These are phyloP conservation scores for Orthosia gothica DNA, from an alignment of 2,888 invertebrate genomes.

Conservation along the genomic window DNA sequence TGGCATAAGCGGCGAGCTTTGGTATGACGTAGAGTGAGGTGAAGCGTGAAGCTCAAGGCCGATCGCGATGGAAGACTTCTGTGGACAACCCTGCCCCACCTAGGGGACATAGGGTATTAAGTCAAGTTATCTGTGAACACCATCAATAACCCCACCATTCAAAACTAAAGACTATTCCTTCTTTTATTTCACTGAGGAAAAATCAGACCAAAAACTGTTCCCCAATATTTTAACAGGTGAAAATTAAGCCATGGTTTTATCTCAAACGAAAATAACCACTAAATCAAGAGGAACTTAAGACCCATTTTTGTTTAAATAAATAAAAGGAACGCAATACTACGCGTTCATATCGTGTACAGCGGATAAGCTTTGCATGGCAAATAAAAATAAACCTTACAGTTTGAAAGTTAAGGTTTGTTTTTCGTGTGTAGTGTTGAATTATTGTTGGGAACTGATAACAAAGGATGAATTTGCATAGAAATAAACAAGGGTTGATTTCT, in stretches of 20 bases:
- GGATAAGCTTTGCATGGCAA: conserved; percentile 30
- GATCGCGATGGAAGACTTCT: no score
- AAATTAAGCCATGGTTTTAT: conserved; percentile 54
- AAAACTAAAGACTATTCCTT: conserved; percentile 30
- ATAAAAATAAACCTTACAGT: conserved; percentile 31
- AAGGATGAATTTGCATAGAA: conserved; percentile 86
- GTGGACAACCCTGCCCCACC: no score
- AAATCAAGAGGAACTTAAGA: conserved; percentile 41
- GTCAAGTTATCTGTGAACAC: not conserved
- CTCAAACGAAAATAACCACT: conserved; percentile 56
- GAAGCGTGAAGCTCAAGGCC: no score
- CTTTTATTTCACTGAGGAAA: conserved; percentile 42
- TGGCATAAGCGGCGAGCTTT: no score
- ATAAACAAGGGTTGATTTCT: conserved; percentile 85
- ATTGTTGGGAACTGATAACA: conserved; percentile 83
- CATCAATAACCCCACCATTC: conserved; percentile 26
- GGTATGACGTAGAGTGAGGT: no score
- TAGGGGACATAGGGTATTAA: no score
- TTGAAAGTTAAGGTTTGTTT: conserved; percentile 31
- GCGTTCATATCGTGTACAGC: conserved; percentile 49
- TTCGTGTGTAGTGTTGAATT: conserved; percentile 57
- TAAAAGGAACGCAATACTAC: conserved; percentile 49
- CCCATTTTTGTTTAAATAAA: conserved; percentile 60
- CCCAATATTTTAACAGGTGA: conserved; percentile 67
- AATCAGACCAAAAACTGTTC: conserved; percentile 46